These are phyloP conservation scores for Habroteleia sp. DNA, from an alignment of 2,888 invertebrate species.

Conservation along the genomic window DNA sequence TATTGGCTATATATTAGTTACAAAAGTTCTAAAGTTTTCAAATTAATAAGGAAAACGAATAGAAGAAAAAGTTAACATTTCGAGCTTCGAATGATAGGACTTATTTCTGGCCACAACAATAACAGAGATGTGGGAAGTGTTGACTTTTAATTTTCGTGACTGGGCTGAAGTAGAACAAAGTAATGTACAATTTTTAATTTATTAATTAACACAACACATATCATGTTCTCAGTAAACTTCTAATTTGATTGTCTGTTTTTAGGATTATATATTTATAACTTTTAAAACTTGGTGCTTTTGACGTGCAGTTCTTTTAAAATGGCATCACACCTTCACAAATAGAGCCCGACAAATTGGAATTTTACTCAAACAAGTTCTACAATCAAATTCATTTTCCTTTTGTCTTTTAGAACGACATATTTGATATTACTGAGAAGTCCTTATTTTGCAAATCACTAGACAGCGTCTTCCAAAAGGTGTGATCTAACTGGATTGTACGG, in stretches of 20 bases:
- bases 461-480: not conserved
- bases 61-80: slow-evolving; percentile 8
- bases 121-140: not conserved
- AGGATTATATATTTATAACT: not conserved
- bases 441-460: too few species aligned
- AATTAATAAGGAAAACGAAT: too few species aligned
- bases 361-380: slow-evolving; percentile 2
- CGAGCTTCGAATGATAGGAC: not conserved
- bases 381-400: too few species aligned
- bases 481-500: slow-evolving; percentile 1
- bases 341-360: slow-evolving; percentile 11
- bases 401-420: too few species aligned
- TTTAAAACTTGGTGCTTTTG: slow-evolving; percentile 8
- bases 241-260: slow-evolving; percentile 2
- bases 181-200: too few species aligned
- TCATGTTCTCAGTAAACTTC: slow-evolving; percentile 20
- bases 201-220: not conserved
- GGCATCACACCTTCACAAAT: slow-evolving; percentile 9
- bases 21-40: too few species aligned
- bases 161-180: not conserved
- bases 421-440: too few species aligned
- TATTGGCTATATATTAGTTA: too few species aligned
- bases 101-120: slow-evolving; percentile 3
- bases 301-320: slow-evolving; percentile 8
- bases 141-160: slow-evolving; percentile 9